phyloP scores from a whole-genome alignment of 30 jellyfish, hydroid and myxozoan genomes.

The Hydra vulgaris region DNA sequence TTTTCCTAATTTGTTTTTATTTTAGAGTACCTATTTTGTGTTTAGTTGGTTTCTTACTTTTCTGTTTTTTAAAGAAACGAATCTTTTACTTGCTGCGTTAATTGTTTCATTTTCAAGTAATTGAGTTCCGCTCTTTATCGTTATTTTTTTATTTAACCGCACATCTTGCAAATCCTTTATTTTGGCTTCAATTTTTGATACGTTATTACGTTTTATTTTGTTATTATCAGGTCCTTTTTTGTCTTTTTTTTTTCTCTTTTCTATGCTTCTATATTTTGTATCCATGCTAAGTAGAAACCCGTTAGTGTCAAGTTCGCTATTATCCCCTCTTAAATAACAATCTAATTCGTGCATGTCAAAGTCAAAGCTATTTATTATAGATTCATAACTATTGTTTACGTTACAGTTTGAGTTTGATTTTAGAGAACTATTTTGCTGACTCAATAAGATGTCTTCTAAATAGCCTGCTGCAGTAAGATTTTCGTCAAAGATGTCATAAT shows the following conservation, averaged over 20 bases:
- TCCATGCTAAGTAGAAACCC: background rate
- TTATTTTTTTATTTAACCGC: background rate
- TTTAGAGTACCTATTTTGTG: too few relatives aligned
- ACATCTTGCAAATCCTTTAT: background rate
- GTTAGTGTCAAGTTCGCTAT: background rate
- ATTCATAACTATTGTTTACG: background rate
- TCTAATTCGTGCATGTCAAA: background rate
- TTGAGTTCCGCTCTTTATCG: background rate
- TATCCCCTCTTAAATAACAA: background rate
- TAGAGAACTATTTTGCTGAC: background rate
- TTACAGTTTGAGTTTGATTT: background rate
- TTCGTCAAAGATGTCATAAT: background rate
- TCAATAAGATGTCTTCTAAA: background rate
- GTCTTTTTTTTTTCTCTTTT: background rate
- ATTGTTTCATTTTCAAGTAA: background rate
- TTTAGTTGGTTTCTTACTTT: too few relatives aligned
- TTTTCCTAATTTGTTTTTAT: too few relatives aligned
- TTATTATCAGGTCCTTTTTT: background rate
- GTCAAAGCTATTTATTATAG: background rate
- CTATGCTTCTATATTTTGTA: background rate
- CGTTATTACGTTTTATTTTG: background rate
- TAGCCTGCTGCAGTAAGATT: background rate
- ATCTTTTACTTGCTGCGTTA: too few relatives aligned
- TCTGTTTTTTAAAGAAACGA: too few relatives aligned
- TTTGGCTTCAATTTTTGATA: background rate